A percentile compares a stretch with the other conserved stretches of the same genome.
phyloP scores from a whole-genome alignment of 2,113 vertebrate genomes.

The Eublepharis macularius region DNA sequence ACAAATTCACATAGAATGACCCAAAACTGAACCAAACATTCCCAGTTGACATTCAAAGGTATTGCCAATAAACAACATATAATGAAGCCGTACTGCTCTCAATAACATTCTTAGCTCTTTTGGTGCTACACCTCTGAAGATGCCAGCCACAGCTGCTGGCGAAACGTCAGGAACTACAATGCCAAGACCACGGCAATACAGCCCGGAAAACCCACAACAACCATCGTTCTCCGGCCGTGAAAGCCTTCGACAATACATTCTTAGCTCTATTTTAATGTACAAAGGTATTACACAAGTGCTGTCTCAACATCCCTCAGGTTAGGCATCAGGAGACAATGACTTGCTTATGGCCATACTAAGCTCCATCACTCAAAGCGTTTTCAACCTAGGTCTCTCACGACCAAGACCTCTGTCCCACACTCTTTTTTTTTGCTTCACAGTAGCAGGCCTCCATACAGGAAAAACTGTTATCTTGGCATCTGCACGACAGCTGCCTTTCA shows the following conservation, averaged over 20 bases:
- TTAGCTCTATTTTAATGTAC: neutral
- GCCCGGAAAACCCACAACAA: too few species aligned
- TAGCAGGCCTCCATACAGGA: neutral
- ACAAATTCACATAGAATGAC: neutral
- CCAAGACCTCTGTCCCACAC: neutral
- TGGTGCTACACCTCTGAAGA: too few species aligned
- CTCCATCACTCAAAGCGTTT: neutral
- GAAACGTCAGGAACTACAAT: too few species aligned
- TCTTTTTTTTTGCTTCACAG: neutral
- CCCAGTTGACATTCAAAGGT: neutral
- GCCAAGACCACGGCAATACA: too few species aligned
- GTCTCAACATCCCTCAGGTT: neutral
- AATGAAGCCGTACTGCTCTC: neutral
- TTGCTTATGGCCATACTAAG: neutral
- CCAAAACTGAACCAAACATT: neutral
- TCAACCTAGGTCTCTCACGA: neutral
- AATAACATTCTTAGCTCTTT: neutral
- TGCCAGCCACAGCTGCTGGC: too few species aligned
- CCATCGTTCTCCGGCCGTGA: too few species aligned
- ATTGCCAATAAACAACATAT: neutral
- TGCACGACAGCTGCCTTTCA: neutral
- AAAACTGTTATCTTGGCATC: neutral
- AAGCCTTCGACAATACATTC: too few species aligned
- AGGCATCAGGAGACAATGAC: neutral
- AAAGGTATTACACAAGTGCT: neutral